These are phyloP conservation scores for Chironomus riparius DNA, from an alignment of 2,888 invertebrate genomes.

Conservation along the genomic window DNA sequence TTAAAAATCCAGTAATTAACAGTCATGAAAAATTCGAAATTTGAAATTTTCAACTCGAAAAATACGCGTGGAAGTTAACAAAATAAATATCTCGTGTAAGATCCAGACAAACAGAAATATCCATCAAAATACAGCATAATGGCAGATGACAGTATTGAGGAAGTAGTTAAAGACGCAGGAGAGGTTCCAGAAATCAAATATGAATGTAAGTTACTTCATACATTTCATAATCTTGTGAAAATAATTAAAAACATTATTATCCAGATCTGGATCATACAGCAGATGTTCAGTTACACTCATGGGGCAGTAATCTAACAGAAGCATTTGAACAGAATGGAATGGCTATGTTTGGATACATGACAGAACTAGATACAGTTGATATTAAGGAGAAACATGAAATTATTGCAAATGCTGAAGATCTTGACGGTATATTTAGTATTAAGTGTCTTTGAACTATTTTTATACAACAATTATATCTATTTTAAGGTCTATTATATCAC, in stretches of 20 bases:
- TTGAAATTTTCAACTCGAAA: too few species aligned
- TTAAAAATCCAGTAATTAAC: too few species aligned
- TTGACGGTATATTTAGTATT: slow-evolving; percentile 43
- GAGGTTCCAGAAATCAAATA: slow-evolving; percentile 60
- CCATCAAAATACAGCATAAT: too few species aligned
- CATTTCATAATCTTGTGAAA: not conserved
- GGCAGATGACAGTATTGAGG: slow-evolving; percentile 33
- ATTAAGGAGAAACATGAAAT: slow-evolving; percentile 69
- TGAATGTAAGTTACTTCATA: slow-evolving; percentile 57
- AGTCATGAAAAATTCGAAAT: too few species aligned
- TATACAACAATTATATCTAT: not conserved
- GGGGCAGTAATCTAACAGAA: slow-evolving; percentile 81
- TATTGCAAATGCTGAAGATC: slow-evolving; percentile 81
- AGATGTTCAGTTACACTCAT: slow-evolving; percentile 95
- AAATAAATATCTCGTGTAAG: too few species aligned
- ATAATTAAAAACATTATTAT: slow-evolving; percentile 41
- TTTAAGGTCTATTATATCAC: slow-evolving; percentile 68
- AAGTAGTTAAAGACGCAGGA: slow-evolving; percentile 53
- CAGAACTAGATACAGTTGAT: slow-evolving; percentile 76
- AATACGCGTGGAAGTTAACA: too few species aligned
- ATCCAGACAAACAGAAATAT: too few species aligned
- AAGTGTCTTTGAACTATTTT: too few species aligned
- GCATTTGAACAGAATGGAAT: slow-evolving; percentile 91
- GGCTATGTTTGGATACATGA: slow-evolving; percentile 76
- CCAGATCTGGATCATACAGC: slow-evolving; percentile 97